These are phyloP conservation scores for Nephrocerus scutellatus DNA, from an alignment of 2,888 invertebrate species.

Conservation along the genomic window DNA sequence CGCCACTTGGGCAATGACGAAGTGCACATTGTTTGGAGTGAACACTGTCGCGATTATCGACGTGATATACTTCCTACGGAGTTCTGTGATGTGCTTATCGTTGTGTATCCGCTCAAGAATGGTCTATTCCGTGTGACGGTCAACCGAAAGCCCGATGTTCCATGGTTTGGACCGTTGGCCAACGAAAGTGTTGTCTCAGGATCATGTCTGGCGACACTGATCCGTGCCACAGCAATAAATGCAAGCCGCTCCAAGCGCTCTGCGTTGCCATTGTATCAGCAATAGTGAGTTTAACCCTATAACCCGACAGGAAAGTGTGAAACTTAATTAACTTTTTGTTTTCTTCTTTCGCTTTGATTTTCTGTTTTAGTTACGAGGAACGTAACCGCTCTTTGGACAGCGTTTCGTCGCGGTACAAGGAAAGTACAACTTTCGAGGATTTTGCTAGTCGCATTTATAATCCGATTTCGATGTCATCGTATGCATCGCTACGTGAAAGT, in stretches of 20 bases:
- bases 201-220: constrained; percentile 68
- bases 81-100: constrained; percentile 97
- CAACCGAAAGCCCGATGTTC: constrained; percentile 78
- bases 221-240: constrained; percentile 82
- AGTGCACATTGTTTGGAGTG: constrained; percentile 99
- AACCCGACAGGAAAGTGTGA: too few species aligned
- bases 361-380: constrained; percentile 72
- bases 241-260: constrained; percentile 89
- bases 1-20: constrained; percentile 97
- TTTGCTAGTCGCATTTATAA: constrained; percentile 69
- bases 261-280: constrained; percentile 82
- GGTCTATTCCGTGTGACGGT: constrained; percentile 83
- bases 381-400: constrained; percentile 77
- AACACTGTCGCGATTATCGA: constrained; percentile 90
- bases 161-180: constrained; percentile 93
- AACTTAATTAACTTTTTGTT: too few species aligned
- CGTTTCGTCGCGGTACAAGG: constrained; percentile 78
- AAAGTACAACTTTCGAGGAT: constrained; percentile 83
- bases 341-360: too few species aligned
- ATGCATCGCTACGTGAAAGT: constrained; percentile 33
- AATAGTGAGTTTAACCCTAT: constrained; percentile 63
- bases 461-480: constrained; percentile 48
- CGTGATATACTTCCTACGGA: constrained; percentile 97
- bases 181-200: constrained; percentile 70
- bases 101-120: constrained; percentile 86